phyloP scores from a whole-genome alignment of 2,113 vertebrate species.

The Syngnathus typhle region DNA sequence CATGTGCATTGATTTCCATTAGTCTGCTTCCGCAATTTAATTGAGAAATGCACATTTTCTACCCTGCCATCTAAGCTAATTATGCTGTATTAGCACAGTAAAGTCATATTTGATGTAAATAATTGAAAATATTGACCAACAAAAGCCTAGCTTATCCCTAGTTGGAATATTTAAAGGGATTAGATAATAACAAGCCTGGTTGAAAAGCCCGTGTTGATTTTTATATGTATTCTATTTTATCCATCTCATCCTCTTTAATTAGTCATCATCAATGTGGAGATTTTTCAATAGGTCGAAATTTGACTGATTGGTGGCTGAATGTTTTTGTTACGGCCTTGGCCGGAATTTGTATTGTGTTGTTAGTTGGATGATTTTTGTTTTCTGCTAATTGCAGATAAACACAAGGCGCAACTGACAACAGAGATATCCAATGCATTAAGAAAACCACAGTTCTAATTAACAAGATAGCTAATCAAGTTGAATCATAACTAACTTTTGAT shows the following conservation, averaged over 20 bases:
- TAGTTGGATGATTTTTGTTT: not conserved
- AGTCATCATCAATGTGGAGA: not conserved
- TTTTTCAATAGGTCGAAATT: not conserved
- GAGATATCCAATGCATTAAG: constrained; percentile 7
- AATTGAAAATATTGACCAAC: constrained; percentile 1
- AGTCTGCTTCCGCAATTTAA: not conserved
- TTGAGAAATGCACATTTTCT: not conserved
- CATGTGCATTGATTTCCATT: not conserved
- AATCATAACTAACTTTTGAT: constrained; percentile 48
- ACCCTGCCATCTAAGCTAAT: not conserved
- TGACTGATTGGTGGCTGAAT: not conserved
- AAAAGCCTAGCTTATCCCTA: not conserved
- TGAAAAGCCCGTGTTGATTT: not conserved
- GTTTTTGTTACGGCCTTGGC: too few species aligned
- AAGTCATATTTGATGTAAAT: not conserved
- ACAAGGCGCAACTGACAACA: not conserved
- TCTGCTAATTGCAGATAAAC: not conserved
- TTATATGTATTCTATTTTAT: not conserved
- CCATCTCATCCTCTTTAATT: not conserved
- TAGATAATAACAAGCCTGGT: not conserved
- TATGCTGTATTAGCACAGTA: not conserved
- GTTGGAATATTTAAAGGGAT: not conserved
- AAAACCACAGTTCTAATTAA: constrained; percentile 32
- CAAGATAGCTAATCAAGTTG: constrained; percentile 25
- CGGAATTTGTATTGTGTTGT: too few species aligned